These are phyloP conservation scores for Parnassius orleans DNA, from an alignment of 2,888 invertebrate genomes.

Conservation along the genomic window DNA sequence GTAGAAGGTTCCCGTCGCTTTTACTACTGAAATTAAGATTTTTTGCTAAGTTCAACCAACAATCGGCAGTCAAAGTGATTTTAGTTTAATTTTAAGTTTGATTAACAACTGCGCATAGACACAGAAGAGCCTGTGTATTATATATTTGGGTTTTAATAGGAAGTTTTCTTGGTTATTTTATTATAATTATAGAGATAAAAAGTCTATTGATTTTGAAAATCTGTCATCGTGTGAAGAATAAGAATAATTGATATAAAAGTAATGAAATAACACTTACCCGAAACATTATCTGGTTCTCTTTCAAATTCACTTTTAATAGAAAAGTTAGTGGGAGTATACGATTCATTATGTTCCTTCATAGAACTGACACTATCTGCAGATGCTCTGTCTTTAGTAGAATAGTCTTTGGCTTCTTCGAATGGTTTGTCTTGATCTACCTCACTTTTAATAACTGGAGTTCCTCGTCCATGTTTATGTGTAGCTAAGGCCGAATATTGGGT, in stretches of 20 bases:
- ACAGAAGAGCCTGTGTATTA: too few relatives aligned
- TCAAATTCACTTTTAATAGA: conserved; percentile 76
- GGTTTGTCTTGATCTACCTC: conserved; percentile 64
- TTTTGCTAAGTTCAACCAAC: conserved; percentile 27
- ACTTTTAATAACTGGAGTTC: conserved; percentile 67
- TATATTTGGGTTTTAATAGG: too few relatives aligned
- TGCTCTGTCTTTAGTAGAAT: conserved; percentile 73
- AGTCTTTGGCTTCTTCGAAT: conserved; percentile 76
- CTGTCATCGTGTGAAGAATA: too few relatives aligned
- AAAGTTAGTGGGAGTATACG: conserved; percentile 64
- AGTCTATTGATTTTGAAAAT: too few relatives aligned
- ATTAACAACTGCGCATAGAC: too few relatives aligned
- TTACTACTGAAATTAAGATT: conserved; percentile 88
- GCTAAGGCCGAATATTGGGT: conserved; percentile 75
- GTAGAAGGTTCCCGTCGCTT: conserved; percentile 95
- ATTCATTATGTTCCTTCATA: conserved; percentile 60
- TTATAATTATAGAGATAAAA: too few relatives aligned
- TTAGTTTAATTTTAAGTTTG: too few relatives aligned
- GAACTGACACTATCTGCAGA: conserved; percentile 68
- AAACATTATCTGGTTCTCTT: conserved; percentile 71
- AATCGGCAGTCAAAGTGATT: not conserved
- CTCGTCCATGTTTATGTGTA: conserved; percentile 75
- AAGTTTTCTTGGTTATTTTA: too few relatives aligned
- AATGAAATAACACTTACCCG: conserved; percentile 56
- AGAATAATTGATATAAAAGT: not conserved